Conservation (phyloP, 2,888 invertebrate genomes). For the Orchesellides sinensis region DNA sequence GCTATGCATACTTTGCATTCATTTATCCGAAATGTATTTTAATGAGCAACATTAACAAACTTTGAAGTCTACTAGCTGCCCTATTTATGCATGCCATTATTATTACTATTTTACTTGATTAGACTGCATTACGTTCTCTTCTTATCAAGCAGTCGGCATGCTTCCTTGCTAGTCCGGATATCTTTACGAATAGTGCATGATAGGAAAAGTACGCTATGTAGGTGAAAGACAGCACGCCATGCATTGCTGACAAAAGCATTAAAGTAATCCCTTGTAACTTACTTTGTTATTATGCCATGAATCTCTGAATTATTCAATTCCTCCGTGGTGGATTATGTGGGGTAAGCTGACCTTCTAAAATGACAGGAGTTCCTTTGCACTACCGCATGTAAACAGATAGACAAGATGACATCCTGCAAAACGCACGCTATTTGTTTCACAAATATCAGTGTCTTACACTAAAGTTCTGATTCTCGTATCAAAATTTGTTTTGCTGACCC, state of each 20-base stretch:
- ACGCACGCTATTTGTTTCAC: not conserved
- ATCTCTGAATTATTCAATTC: constrained; percentile 39
- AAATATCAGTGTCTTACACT: too few species aligned
- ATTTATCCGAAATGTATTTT: constrained; percentile 29
- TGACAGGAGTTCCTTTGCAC: not conserved
- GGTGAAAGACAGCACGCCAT: too few species aligned
- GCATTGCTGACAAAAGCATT: not conserved
- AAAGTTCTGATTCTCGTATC: too few species aligned
- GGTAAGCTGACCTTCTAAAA: constrained; percentile 29
- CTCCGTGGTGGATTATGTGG: not conserved
- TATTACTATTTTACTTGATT: not conserved
- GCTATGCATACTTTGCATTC: constrained; percentile 1
- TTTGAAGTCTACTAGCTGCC: not conserved
- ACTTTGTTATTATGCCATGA: constrained; percentile 22
- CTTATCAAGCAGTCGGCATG: not conserved
- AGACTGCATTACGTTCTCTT: not conserved
- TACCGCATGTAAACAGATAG: not conserved
- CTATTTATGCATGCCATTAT: not conserved
- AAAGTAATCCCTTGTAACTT: constrained; percentile 34
- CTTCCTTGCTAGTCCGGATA: constrained; percentile 4
- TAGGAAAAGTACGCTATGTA: too few species aligned
- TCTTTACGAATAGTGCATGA: not conserved
- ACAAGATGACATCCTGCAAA: not conserved
- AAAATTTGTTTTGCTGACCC: not conserved
- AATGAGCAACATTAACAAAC: not conserved